Evolutionary conservation across 2,113 vertebrate species (phyloP).

Genomic region (Oryzias melastigma): DNA sequence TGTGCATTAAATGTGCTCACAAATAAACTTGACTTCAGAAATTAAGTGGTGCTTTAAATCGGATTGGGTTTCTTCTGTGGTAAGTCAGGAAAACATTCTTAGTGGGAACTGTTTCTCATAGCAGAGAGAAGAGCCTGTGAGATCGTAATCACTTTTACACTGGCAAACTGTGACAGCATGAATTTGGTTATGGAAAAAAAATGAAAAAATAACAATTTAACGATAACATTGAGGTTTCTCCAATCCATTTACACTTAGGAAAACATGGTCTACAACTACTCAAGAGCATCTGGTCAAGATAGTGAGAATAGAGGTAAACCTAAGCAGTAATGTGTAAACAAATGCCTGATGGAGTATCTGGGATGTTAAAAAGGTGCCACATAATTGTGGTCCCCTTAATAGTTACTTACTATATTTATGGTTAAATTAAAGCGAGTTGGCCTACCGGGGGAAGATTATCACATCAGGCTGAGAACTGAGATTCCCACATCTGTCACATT

Average conservation of each 20-base stretch:
- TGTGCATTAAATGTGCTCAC: too few relatives aligned
- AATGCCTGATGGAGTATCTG: too few relatives aligned
- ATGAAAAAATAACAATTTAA: constrained; percentile 18
- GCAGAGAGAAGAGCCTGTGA: constrained; percentile 27
- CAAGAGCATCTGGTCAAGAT: too few relatives aligned
- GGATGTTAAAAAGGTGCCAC: too few relatives aligned
- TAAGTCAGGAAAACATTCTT: constrained; percentile 23
- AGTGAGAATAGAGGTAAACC: too few relatives aligned
- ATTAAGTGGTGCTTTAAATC: not conserved
- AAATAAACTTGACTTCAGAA: not conserved
- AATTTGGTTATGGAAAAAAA: constrained; percentile 7
- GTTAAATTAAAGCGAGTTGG: constrained; percentile 13
- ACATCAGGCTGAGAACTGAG: constrained; percentile 10
- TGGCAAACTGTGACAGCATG: constrained; percentile 20
- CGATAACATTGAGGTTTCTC: too few relatives aligned
- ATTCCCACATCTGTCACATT: constrained; percentile 46
- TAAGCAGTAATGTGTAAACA: too few relatives aligned
- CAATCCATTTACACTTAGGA: too few relatives aligned
- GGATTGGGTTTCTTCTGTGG: constrained; percentile 5
- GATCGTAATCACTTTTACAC: constrained; percentile 43
- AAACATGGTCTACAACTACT: too few relatives aligned
- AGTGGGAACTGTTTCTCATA: constrained; percentile 21
- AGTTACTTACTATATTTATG: not conserved
- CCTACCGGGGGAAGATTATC: constrained; percentile 13
- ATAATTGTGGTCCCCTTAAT: not conserved